A percentile compares a stretch with the other conserved stretches of the same genome.
phyloP scores from a whole-genome alignment of 1,140 invertebrate genomes.

The Drosophila ficusphila region DNA sequence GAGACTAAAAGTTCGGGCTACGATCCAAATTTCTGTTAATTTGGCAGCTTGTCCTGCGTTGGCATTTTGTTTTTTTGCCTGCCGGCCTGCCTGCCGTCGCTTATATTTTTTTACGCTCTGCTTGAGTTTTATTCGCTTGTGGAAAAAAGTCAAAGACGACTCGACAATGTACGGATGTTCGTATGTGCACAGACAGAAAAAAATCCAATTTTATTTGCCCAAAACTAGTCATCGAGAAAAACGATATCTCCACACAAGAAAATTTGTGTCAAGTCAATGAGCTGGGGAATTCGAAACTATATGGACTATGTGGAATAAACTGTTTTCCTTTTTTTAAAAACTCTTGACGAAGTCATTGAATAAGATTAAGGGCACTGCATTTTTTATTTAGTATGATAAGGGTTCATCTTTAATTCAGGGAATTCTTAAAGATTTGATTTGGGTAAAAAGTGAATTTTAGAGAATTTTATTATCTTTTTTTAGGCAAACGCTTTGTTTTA shows the following conservation, averaged over 20 bases:
- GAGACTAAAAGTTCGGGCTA: slow-evolving; percentile 48
- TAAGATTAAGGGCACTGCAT: too few species aligned
- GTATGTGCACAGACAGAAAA: slow-evolving; percentile 2
- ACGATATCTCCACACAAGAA: not conserved
- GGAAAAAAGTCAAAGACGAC: slow-evolving; percentile 33
- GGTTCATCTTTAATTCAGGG: too few species aligned
- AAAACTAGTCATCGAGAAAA: not conserved
- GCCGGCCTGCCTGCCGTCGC: slow-evolving; percentile 52
- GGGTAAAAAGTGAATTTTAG: too few species aligned
- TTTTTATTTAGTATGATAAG: too few species aligned
- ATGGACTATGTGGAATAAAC: too few species aligned
- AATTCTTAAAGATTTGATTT: too few species aligned
- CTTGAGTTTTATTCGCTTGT: slow-evolving; percentile 72
- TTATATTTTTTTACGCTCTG: slow-evolving; percentile 78
- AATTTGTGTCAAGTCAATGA: too few species aligned
- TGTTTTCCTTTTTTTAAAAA: too few species aligned
- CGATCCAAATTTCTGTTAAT: slow-evolving; percentile 78
- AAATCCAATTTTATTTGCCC: not conserved
- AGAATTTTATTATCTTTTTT: too few species aligned
- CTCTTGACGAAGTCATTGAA: too few species aligned
- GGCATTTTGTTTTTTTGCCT: slow-evolving; percentile 57
- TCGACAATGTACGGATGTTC: slow-evolving; percentile 16
- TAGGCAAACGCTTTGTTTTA: not conserved
- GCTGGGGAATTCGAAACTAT: too few species aligned
- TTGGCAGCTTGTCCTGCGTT: slow-evolving; percentile 67